Conservation (phyloP, 2,888 invertebrate genomes). For the Hemicrepidius hirtus region DNA sequence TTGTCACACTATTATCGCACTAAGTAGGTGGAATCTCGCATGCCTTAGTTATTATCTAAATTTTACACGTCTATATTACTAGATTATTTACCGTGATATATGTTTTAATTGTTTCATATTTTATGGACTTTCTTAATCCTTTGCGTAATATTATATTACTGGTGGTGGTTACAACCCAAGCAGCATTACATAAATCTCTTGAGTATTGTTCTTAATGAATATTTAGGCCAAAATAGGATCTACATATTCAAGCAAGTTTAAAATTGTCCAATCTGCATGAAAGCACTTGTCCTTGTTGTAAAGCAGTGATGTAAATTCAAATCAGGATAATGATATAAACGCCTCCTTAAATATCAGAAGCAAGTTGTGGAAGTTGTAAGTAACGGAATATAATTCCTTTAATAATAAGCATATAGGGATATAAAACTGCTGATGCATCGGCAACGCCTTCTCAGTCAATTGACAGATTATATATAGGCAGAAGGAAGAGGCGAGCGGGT, state of each 20-base stretch:
- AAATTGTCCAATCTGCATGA: too few species aligned
- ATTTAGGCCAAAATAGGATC: too few species aligned
- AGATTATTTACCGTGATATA: conserved; percentile 43
- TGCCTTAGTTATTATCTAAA: conserved; percentile 58
- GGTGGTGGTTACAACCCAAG: too few species aligned
- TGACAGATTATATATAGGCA: conserved; percentile 64
- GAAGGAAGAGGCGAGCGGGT: conserved; percentile 55
- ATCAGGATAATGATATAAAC: conserved; percentile 39
- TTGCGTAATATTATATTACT: background rate
- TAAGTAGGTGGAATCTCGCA: conserved; percentile 59
- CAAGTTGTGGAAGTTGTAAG: conserved; percentile 21
- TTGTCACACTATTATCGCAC: conserved; percentile 58
- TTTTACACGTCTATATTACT: conserved; percentile 54
- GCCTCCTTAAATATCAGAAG: conserved; percentile 27
- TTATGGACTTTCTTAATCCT: conserved; percentile 11
- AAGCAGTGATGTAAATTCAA: conserved; percentile 17
- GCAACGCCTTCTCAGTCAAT: conserved; percentile 62
- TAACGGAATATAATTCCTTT: conserved; percentile 33
- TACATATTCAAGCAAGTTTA: background rate
- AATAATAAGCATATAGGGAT: conserved; percentile 44
- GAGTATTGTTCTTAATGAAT: too few species aligned
- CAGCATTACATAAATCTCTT: too few species aligned
- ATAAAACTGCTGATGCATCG: conserved; percentile 61
- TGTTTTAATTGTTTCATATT: conserved; percentile 12
- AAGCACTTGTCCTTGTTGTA: background rate